These are phyloP conservation scores for Xanthia togata DNA, from an alignment of 2,888 invertebrate species.

Conservation along the genomic window DNA sequence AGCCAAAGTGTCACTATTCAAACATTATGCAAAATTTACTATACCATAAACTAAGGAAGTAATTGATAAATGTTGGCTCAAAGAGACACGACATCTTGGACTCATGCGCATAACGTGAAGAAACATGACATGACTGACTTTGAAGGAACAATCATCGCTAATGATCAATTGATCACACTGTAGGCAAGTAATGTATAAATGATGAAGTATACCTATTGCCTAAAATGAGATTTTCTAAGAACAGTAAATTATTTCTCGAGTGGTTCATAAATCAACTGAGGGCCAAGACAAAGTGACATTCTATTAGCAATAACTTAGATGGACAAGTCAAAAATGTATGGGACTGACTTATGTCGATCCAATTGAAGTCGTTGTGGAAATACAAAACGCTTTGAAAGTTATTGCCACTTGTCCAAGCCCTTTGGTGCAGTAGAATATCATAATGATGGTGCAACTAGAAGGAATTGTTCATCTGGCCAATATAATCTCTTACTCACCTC, in stretches of 20 bases:
- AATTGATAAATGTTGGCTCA: slow-evolving; percentile 41
- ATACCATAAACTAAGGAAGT: slow-evolving; percentile 32
- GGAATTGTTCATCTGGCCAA: not conserved
- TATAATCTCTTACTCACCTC: not conserved
- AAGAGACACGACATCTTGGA: not conserved
- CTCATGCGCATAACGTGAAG: not conserved
- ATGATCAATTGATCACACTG: not conserved
- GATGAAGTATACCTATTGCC: not conserved
- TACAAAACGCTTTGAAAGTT: too few species aligned
- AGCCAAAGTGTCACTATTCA: slow-evolving; percentile 43
- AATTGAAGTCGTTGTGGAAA: too few species aligned
- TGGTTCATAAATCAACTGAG: not conserved
- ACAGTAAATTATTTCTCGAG: not conserved
- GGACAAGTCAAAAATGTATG: too few species aligned
- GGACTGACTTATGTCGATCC: too few species aligned
- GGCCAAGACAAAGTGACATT: not conserved
- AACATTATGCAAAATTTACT: slow-evolving; percentile 18
- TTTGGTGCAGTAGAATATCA: not conserved
- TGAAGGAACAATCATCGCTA: slow-evolving; percentile 7
- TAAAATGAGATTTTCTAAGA: not conserved
- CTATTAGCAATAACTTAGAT: too few species aligned
- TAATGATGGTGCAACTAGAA: not conserved
- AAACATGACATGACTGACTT: slow-evolving; percentile 4
- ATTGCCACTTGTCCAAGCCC: too few species aligned
- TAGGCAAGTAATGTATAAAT: not conserved